Conservation (phyloP, 2,888 invertebrate species). For the Lithophane semibrunnea region DNA sequence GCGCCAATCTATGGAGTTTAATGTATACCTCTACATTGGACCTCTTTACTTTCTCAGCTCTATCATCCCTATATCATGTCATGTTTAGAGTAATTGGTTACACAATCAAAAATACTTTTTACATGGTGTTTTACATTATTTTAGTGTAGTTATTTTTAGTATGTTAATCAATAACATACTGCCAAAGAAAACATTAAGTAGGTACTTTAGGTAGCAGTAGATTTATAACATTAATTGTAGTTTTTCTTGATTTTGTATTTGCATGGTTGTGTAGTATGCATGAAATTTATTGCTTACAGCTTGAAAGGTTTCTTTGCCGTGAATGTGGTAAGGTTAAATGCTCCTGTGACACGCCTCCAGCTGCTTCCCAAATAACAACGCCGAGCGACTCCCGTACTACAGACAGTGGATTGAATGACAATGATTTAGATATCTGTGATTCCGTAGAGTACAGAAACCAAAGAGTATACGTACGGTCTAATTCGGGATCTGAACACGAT, state of each 20-base stretch:
- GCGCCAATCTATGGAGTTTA: not conserved
- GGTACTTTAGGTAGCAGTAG: constrained; percentile 27
- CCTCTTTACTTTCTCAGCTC: constrained; percentile 5
- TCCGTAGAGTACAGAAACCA: constrained; percentile 80
- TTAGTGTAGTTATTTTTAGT: not conserved
- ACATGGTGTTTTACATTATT: constrained; percentile 1
- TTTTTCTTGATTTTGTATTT: constrained; percentile 63
- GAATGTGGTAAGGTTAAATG: constrained; percentile 93
- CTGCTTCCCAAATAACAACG: constrained; percentile 65
- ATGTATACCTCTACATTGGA: constrained; percentile 1
- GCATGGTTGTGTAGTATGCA: constrained; percentile 89
- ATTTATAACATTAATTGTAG: constrained; percentile 52
- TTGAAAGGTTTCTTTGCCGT: constrained; percentile 94
- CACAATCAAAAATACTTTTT: not conserved
- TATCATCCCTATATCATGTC: not conserved
- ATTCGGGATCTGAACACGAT: constrained; percentile 76
- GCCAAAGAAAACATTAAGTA: constrained; percentile 5
- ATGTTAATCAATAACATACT: constrained; percentile 13
- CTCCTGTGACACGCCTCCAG: constrained; percentile 85
- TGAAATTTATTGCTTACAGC: constrained; percentile 92
- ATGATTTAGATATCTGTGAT: constrained; percentile 68
- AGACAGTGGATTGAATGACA: constrained; percentile 61
- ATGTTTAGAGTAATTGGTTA: not conserved
- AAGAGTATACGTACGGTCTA: constrained; percentile 72
- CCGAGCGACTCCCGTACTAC: constrained; percentile 59